phyloP scores from a whole-genome alignment of 2,797 vertebrate genomes.

The Scolopax bukidnonensis region DNA sequence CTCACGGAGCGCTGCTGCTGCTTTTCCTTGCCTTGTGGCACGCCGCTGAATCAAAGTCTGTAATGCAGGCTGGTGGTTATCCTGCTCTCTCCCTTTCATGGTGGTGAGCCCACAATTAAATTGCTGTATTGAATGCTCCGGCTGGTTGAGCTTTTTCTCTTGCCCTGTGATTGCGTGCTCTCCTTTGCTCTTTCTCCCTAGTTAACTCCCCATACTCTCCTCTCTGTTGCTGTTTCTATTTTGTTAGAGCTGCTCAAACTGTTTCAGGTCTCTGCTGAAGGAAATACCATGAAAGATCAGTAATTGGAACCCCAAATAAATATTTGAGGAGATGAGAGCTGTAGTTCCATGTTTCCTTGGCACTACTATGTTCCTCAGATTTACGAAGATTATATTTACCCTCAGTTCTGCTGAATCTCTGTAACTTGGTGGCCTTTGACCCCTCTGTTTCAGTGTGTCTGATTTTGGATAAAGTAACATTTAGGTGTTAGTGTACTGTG shows the following conservation, averaged over 20 bases:
- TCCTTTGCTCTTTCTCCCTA: background rate
- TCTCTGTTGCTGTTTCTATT: background rate
- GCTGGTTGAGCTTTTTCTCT: conserved; percentile 2
- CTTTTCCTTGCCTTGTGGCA: background rate
- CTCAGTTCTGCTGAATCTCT: background rate
- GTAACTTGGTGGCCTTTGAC: background rate
- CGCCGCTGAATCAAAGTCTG: background rate
- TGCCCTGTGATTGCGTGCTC: background rate
- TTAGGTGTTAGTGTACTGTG: background rate
- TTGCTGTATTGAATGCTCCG: background rate
- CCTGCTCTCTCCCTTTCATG: background rate
- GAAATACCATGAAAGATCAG: background rate
- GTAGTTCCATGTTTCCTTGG: background rate
- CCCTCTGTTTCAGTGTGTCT: background rate
- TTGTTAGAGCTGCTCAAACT: background rate
- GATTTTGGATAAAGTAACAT: background rate
- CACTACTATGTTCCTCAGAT: background rate
- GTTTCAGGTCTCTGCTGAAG: background rate
- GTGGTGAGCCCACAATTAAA: conserved; percentile 36
- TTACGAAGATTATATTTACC: background rate
- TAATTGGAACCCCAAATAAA: conserved; percentile 30
- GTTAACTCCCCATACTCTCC: background rate
- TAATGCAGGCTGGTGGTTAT: background rate
- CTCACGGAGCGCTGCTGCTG: background rate
- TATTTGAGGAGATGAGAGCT: background rate